These are phyloP conservation scores for Champsocephalus esox DNA, from an alignment of 2,797 vertebrate species.

Conservation along the genomic window DNA sequence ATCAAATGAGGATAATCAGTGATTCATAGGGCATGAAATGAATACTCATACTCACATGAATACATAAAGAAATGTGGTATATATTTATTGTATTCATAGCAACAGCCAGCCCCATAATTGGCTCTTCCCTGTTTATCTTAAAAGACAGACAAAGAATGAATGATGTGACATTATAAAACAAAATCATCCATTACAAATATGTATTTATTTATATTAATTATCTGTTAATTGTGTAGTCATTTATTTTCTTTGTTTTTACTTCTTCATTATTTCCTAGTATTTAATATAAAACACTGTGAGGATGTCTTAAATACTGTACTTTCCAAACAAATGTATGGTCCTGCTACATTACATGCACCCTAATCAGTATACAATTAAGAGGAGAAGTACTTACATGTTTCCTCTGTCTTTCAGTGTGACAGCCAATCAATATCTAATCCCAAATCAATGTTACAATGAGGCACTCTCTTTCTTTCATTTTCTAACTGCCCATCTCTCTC, in stretches of 20 bases:
- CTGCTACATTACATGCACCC: neutral
- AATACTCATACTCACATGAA: neutral
- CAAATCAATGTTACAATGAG: conserved; percentile 24
- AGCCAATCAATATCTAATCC: conserved; percentile 46
- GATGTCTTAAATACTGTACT: neutral
- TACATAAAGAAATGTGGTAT: neutral
- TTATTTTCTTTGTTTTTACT: neutral
- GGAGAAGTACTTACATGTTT: conserved; percentile 8
- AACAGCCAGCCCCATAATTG: neutral
- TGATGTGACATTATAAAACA: neutral
- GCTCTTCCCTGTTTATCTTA: neutral
- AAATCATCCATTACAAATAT: neutral
- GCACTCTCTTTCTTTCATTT: conserved; percentile 8
- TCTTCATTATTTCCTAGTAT: neutral
- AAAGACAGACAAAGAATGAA: neutral
- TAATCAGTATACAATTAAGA: neutral
- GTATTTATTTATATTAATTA: neutral
- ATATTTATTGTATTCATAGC: neutral
- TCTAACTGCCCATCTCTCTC: neutral
- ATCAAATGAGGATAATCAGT: neutral
- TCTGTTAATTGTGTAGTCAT: neutral
- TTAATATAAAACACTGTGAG: neutral
- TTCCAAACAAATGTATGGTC: neutral
- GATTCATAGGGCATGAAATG: neutral
- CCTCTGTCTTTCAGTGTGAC: conserved; percentile 15